These are phyloP conservation scores for Ptilorrhoa leucosticta DNA, from an alignment of 2,113 vertebrate genomes.

Conservation along the genomic window DNA sequence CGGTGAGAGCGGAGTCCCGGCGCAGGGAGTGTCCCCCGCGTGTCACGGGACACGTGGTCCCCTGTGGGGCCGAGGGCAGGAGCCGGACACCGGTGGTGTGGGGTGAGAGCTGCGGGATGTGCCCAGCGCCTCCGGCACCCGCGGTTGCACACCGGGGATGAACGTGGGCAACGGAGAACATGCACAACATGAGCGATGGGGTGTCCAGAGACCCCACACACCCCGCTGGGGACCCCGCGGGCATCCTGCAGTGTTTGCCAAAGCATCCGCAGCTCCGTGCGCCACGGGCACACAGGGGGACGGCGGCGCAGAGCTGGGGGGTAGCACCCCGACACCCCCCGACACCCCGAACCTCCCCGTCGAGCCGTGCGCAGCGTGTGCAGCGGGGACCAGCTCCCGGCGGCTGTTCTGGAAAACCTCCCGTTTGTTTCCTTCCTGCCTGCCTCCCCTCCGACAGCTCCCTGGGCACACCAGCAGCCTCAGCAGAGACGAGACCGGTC, in stretches of 20 bases:
- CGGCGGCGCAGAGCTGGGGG: background rate
- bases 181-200: accelerated
- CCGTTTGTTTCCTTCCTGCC: constrained; percentile 52
- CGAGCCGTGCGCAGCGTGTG: background rate
- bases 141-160: accelerated
- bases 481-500: constrained; percentile 50
- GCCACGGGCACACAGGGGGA: background rate
- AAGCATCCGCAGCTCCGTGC: background rate
- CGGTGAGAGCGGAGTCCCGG: background rate
- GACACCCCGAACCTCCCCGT: background rate
- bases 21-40: background rate
- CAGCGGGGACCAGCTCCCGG: constrained; percentile 11
- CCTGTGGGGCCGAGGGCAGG: background rate
- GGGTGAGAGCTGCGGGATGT: background rate
- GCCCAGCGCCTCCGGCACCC: background rate
- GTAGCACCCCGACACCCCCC: background rate
- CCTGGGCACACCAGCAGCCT: constrained; percentile 43
- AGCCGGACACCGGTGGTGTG: no score
- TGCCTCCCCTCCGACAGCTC: constrained; percentile 24
- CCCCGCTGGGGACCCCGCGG: accelerated
- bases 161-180: background rate
- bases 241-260: background rate
- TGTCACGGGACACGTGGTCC: background rate
- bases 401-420: constrained; percentile 51
- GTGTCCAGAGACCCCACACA: background rate